Evolutionary conservation across 1,140 invertebrate genomes (phyloP), one percentile per base, ranked within the genome.

Genomic region (Sesamia nonagrioides): DNA sequence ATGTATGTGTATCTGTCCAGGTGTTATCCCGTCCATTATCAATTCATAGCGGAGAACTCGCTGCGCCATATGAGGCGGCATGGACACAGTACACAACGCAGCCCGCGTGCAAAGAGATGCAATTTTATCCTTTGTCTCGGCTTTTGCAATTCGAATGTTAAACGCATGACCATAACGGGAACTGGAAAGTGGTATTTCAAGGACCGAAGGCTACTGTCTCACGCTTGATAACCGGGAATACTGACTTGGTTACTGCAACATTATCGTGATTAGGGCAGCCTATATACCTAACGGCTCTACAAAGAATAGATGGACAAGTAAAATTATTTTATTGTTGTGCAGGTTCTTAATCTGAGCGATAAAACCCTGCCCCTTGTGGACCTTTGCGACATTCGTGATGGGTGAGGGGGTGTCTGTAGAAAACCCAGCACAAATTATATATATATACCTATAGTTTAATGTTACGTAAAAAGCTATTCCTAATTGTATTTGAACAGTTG

Each of bases 21-120:
- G 88, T 92, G 89, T 88, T 89, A 91, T 90, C 88, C 88, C 87
- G 83, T 82, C 63, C 69, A 88, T 91, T 91, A 91, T 85, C 84
- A 89, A 88, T 91, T 88, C 89, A 80, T 60, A 52, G 63, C 84
- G 80, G 78, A 69, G 75, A 80, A 66, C 77, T 60, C 69, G 76
- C 60, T 68, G 54, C 69, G 66, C 85, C 83, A 82, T 85, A 84
- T 86, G 82, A 79, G 81, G 83, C 77, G 27, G 58, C 33, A 61
- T 48, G 35, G 72, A 54, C 78, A 73, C 58, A 9, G 50, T 60
- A 74, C 58, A 18, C 63, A 77, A 56, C 69, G 80, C 77, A 71
- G 35, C 54, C 17, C 37, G 76, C 68, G 71, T 77, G 61, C 68
- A 61, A 77, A 77, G 54, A 81, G 61, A 84, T 79, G 81, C 80